Percentiles rank a stretch among this genome's conserved stretches.
These are phyloP conservation scores for Salminus brasiliensis DNA, from an alignment of 2,113 vertebrate genomes.

Conservation along the genomic window DNA sequence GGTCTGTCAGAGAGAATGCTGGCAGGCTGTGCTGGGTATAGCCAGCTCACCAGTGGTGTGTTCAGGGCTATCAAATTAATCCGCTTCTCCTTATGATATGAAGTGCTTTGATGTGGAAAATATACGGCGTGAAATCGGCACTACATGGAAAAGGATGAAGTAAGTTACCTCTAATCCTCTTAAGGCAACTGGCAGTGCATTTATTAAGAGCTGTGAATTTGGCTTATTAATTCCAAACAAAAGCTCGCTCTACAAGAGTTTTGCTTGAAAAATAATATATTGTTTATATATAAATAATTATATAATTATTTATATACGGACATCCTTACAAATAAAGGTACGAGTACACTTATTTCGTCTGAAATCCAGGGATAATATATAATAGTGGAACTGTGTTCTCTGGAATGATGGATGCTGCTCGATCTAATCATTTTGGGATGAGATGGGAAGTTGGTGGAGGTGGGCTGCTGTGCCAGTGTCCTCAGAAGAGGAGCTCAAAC, in stretches of 20 bases:
- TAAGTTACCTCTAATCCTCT: background rate
- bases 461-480: too few relatives aligned
- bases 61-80: slow-evolving; percentile 7
- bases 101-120: slow-evolving; percentile 7
- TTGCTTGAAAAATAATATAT: background rate
- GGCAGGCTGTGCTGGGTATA: background rate
- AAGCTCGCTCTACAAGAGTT: background rate
- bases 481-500: too few relatives aligned
- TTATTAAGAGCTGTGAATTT: background rate
- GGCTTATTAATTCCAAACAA: background rate
- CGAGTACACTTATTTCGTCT: too few relatives aligned
- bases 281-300: too few relatives aligned
- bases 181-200: background rate
- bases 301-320: too few relatives aligned
- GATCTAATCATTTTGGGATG: too few relatives aligned
- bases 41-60: background rate
- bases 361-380: too few relatives aligned
- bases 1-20: background rate
- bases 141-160: background rate
- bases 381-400: too few relatives aligned
- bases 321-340: too few relatives aligned
- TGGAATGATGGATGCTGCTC: too few relatives aligned
- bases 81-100: background rate
- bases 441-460: too few relatives aligned
- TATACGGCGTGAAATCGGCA: background rate